Base-by-base conservation (phyloP, 2,113 vertebrate genomes). In the Rostratula benghalensis region DNA sequence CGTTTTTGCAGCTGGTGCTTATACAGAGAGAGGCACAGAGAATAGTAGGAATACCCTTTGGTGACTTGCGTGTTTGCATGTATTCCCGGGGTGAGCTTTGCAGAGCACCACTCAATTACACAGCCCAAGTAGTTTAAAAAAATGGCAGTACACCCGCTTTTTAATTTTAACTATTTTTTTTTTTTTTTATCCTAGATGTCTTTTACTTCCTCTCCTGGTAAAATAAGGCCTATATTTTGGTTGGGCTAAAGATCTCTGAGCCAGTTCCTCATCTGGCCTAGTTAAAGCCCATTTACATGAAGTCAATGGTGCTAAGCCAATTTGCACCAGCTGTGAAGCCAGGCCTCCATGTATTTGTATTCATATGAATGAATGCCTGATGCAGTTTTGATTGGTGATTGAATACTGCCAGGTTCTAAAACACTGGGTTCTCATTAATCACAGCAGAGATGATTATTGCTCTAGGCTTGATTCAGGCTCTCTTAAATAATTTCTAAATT, bases 261-360 rank as follows among this genome's bases (percentile, higher is more conserved):
- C 35, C 69, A 41, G 14, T 60, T 92, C 60, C 77, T 93, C 92
- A 94, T 51, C 80, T 94, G 88, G 71, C 15, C 48, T 56, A 56
- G 64, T 77, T 88, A 71, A 70, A 94, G 30, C 9, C 33, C 48
- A 92, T 92, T 94, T 90, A 81, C 79, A 79, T 89, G 69, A 96
- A 93, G 65, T 81, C 88, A 84, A 31, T 78, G 43, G 53, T 79
- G 39, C 65, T 94, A 78, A 94, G 69, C 64, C 88, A 92, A 87
- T 96, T 89, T 95, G 35, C 39, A 92, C 33, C 77, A 92, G 73
- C 83, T 95, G 80, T 82, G 90, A 89, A 93, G n/a, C 45, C 61
- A 67, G 48, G 24, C 48, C 45, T 90, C 69, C 53, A 13, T 53
- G 22, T 87, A 65, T 89, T 91, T 93, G n/a, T 89, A 89, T 94